These are phyloP conservation scores for Erebia aethiops DNA, from an alignment of 2,888 invertebrate genomes.

Conservation along the genomic window DNA sequence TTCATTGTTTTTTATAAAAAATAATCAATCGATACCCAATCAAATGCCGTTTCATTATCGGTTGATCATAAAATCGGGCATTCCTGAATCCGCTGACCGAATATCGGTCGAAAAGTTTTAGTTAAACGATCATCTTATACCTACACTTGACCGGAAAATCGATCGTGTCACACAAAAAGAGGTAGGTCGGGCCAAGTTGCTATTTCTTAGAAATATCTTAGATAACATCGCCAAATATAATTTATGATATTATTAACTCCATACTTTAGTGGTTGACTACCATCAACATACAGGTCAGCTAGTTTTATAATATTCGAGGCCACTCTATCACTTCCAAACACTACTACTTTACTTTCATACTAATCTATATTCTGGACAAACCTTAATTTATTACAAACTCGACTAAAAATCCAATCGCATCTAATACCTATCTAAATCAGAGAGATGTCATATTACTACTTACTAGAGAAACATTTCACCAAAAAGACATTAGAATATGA, in stretches of 20 bases:
- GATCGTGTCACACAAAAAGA: not conserved
- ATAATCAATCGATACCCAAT: no score
- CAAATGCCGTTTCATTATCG: not conserved
- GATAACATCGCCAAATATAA: not conserved
- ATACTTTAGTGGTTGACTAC: no score
- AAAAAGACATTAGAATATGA: no score
- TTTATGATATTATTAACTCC: no score
- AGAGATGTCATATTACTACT: no score
- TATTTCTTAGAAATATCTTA: not conserved
- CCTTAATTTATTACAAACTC: slow-evolving; percentile 8
- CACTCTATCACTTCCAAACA: not conserved
- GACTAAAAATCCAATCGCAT: not conserved
- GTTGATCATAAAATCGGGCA: not conserved
- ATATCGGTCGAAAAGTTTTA: not conserved
- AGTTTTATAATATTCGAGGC: slow-evolving; percentile 1
- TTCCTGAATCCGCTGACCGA: not conserved
- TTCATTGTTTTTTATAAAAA: not conserved
- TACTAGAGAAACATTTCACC: no score
- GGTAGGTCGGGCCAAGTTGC: not conserved
- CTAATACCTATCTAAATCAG: not conserved
- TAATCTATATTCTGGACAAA: not conserved
- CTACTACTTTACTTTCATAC: not conserved
- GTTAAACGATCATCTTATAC: not conserved
- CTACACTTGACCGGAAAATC: not conserved
- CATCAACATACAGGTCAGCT: no score